Conservation (phyloP, 2,113 vertebrate genomes). For the Alethe castanea region DNA sequence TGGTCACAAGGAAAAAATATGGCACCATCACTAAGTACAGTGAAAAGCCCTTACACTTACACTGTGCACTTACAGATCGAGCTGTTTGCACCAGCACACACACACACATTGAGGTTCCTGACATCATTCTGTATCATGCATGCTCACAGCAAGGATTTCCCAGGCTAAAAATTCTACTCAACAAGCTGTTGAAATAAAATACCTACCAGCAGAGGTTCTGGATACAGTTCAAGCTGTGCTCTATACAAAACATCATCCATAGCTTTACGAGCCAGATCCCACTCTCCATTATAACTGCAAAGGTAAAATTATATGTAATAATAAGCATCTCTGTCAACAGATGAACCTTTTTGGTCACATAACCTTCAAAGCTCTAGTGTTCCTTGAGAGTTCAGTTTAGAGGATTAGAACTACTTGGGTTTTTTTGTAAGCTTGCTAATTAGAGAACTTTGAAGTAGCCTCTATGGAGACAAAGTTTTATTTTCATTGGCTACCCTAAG, state of each 20-base stretch:
- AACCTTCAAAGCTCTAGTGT: background rate
- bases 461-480: background rate
- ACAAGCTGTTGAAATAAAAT: background rate
- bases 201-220: slow-evolving; percentile 95
- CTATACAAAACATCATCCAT: slow-evolving; percentile 95
- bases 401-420: background rate
- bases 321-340: background rate
- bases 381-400: background rate
- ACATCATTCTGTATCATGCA: background rate
- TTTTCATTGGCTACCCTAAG: background rate
- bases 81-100: background rate
- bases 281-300: slow-evolving; percentile 93
- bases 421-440: background rate
- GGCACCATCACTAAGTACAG: background rate
- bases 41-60: background rate
- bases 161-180: background rate
- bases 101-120: background rate
- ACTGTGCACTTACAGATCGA: background rate
- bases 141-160: background rate
- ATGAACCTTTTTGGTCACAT: background rate
- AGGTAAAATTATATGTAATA: background rate
- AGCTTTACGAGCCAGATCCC: slow-evolving; percentile 91
- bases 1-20: background rate
- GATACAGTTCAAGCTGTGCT: slow-evolving; percentile 93
- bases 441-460: background rate